Percentiles rank a stretch among this genome's conserved stretches.
phyloP scores from a whole-genome alignment of 2,888 invertebrate genomes.

The Pollenia griseotomentosa region DNA sequence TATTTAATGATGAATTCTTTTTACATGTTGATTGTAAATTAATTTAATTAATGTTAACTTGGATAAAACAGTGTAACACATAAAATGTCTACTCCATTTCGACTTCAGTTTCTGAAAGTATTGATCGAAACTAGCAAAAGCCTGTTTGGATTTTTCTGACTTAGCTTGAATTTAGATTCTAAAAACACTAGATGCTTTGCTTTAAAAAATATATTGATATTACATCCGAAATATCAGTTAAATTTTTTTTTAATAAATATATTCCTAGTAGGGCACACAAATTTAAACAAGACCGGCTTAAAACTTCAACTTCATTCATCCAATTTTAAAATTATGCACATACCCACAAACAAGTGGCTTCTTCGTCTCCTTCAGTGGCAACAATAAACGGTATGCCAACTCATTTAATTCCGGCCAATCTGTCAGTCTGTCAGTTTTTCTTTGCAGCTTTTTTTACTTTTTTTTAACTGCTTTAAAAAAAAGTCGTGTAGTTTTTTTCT shows the following conservation, averaged over 20 bases:
- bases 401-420: slow-evolving; percentile 80
- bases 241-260: neutral
- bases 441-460: slow-evolving; percentile 28
- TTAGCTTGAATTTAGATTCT: too few species aligned
- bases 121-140: too few species aligned
- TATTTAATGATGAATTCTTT: too few species aligned
- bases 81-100: too few species aligned
- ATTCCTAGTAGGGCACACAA: neutral
- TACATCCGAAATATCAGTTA: too few species aligned
- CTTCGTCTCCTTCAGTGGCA: slow-evolving; percentile 40
- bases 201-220: too few species aligned
- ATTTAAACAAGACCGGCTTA: neutral
- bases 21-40: too few species aligned
- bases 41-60: too few species aligned
- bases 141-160: too few species aligned
- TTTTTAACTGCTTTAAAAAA: slow-evolving; percentile 54
- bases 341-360: slow-evolving; percentile 36
- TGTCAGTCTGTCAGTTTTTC: slow-evolving; percentile 81
- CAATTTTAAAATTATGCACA: slow-evolving; percentile 27
- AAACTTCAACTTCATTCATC: slow-evolving; percentile 28
- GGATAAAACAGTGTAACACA: too few species aligned
- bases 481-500: slow-evolving; percentile 37
- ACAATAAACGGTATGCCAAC: slow-evolving; percentile 57
- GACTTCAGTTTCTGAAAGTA: too few species aligned
- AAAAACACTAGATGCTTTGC: too few species aligned